Evolutionary conservation across 2,113 vertebrate genomes (phyloP).

Genomic region (Burhinus bistriatus): DNA sequence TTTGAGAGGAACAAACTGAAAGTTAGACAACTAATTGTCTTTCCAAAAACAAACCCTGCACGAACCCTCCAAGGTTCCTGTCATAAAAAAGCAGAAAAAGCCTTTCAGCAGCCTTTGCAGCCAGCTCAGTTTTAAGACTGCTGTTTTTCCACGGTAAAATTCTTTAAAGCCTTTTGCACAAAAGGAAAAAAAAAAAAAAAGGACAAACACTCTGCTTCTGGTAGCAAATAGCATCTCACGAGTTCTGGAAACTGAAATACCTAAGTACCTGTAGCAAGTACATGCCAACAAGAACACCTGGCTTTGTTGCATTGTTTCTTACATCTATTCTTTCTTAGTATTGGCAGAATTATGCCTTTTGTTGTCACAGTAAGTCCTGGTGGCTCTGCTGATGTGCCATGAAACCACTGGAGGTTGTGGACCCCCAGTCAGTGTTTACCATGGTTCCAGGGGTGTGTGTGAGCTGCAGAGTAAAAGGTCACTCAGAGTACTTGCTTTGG

Average conservation of each 20-base stretch:
- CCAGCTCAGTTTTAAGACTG: neutral
- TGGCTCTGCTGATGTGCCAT: neutral
- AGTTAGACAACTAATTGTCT: neutral
- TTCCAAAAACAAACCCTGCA: neutral
- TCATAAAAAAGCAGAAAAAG: neutral
- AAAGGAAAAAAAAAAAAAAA: neutral
- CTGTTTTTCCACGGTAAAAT: neutral
- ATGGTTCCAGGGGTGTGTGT: slow-evolving; percentile 12
- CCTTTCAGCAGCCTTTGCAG: neutral
- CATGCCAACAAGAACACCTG: neutral
- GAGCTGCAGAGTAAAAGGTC: slow-evolving; percentile 24
- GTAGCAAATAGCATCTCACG: neutral
- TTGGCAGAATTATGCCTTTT: neutral
- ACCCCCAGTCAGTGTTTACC: neutral
- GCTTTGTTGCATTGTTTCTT: neutral
- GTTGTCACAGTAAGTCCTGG: neutral
- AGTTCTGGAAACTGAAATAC: neutral
- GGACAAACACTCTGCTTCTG: neutral
- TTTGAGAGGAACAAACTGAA: neutral
- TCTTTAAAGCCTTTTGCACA: neutral
- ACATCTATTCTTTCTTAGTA: neutral
- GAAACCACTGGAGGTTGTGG: neutral
- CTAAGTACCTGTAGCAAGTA: neutral
- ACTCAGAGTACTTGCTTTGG: slow-evolving; percentile 10
- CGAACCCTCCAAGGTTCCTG: neutral